Percentiles rank a stretch among this genome's conserved stretches.
Conservation (phyloP, 1,140 invertebrate genomes). For the Leptinotarsa lineolata region DNA sequence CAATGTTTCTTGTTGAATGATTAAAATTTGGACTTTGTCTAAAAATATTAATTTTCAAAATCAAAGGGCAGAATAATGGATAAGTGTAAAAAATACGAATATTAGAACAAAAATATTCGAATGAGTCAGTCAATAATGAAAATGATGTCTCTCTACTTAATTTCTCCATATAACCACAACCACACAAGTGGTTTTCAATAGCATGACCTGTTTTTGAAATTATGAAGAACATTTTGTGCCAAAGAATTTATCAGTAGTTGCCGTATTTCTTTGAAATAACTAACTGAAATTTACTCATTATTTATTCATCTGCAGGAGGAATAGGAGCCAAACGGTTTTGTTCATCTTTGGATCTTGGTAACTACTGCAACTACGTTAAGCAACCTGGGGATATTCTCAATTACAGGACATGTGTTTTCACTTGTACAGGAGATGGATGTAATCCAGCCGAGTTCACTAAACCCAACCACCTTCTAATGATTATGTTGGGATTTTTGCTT, state of each 20-base stretch:
- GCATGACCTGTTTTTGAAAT: too few species aligned
- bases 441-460: constrained; percentile 63
- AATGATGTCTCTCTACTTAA: too few species aligned
- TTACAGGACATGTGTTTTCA: constrained; percentile 92
- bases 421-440: constrained; percentile 85
- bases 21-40: too few species aligned
- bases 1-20: too few species aligned
- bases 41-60: too few species aligned
- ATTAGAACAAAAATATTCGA: too few species aligned
- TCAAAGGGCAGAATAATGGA: too few species aligned
- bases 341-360: constrained; percentile 86
- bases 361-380: constrained; percentile 90
- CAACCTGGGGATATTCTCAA: constrained; percentile 81
- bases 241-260: neutral
- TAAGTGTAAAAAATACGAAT: too few species aligned
- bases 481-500: neutral
- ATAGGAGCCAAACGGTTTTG: constrained; percentile 93
- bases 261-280: too few species aligned
- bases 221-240: neutral
- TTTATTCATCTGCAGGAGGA: constrained; percentile 67
- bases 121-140: too few species aligned
- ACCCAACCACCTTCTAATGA: constrained; percentile 26
- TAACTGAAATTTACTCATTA: neutral
- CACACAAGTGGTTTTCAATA: neutral
- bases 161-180: neutral